Evolutionary conservation across 2,797 vertebrate species (phyloP), one percentile per base, ranked within the genome.

Genomic region (Enteromius unitaeniatus): DNA sequence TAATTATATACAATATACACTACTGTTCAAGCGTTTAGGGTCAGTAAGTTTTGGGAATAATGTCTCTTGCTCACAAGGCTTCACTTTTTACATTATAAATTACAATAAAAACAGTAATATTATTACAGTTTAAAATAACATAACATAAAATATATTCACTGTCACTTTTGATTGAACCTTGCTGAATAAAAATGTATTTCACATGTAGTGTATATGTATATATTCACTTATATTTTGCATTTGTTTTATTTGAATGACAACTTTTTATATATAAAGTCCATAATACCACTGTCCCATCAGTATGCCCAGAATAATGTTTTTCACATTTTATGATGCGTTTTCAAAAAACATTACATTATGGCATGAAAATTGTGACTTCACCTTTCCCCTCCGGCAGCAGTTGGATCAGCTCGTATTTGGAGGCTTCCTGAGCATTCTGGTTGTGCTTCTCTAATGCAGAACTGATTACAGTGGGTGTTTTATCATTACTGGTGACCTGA

Each of bases 401-500:
- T 84, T 98, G 97, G 79, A 97, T 95, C 73, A 98, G 94, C 88
- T 97, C 96, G 19, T 96, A 96, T 85, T 92, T 93, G 26, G 94
- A 91, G 8, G 93, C 93, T 88, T 94, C 93, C 26, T 91, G 91
- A 21, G 92, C 91, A 81, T 96, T 95, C 88, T 96, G 96, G 86
- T 94, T 96, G 92, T 98, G 96, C 87, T 98, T 98, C 86, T 97
- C 96, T 91, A 98, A 94, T 75, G 96, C 97, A 10, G 95, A 93
- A 85, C 94, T 95, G 84, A 97, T 95, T 81, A 97, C 96, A 55
- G 95, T 91, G 47, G 96, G 97, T 28, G 96, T 94, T 92, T 98
- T 98, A 90, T 98, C 96, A 85, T 98, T 97, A 90, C 96, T 98
- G 1, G 95, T 97, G 75, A 98, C 96, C 97, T 98, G 91, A 83